Evolutionary conservation across 2,797 vertebrate genomes (phyloP), one percentile per base, ranked within the genome.

Genomic region (Simalia tracyae): DNA sequence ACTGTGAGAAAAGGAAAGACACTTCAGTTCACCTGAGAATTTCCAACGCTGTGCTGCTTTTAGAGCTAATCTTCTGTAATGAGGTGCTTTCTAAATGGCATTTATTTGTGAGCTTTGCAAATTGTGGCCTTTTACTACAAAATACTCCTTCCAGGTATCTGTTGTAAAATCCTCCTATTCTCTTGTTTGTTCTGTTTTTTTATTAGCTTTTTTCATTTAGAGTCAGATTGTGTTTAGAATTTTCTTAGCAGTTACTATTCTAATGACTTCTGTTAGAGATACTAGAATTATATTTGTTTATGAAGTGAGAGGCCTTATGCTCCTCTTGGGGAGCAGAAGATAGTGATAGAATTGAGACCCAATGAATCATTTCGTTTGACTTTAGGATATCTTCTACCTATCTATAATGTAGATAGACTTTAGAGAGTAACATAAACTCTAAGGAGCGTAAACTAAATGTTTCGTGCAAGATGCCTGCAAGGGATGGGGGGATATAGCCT

Each of bases 221-320:
- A 87, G 17, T 72, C 64, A 4, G 54, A 72, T 72, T 85, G 15
- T 42, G 66, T 56, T 61, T 59, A 0, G 9, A 28, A 22, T 12
- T 2, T 88, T 91, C 0, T 0, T 84, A 8, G 88, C 19, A 3
- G 84, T 89, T 85, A 0, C 66, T 84, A 0, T 59, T 93, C 63
- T 81, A 81, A 9, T 86, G 59, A 88, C 84, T 84, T 91, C 87
- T 94, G 63, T 36, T 50, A 26, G n/a, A 87, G 36, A 31, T 24
- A 15, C 8, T 42, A 87, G 68, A 57, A 72, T 19, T 86, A 36
- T 90, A 10, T 63, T 61, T 50, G 56, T 61, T 46, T 61, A 63
- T 54, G 46, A 50, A 68, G 84, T n/a, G 26, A 84, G 19, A 57
- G 24, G 24, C 17, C 50, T 89, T 61, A 42, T 56, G 60, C 50